Evolutionary conservation across 2,113 vertebrate species (phyloP).

Genomic region (Taurulus bubalis): DNA sequence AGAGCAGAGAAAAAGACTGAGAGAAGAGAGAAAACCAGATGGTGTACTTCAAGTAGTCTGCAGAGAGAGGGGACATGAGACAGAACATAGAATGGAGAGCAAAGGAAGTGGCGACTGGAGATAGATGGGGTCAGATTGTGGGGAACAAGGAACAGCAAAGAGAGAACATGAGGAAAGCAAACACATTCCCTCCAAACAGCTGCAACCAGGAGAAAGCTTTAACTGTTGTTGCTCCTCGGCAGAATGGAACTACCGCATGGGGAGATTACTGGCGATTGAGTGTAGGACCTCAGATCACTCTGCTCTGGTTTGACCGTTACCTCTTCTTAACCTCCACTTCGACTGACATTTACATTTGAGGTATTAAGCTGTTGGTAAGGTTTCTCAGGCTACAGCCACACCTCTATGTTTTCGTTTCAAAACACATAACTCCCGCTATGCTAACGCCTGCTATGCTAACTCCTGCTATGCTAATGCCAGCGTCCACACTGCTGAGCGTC

Average conservation of each 20-base stretch:
- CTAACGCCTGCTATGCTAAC: too few relatives aligned
- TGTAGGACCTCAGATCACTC: conserved; percentile 23
- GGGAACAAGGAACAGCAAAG: conserved; percentile 6
- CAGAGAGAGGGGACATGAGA: conserved; percentile 3
- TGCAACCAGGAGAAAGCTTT: conserved; percentile 67
- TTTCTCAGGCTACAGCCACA: neutral
- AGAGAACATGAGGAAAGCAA: conserved; percentile 54
- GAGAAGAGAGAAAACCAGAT: conserved; percentile 21
- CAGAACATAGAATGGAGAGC: conserved; percentile 11
- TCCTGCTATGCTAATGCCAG: neutral
- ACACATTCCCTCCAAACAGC: conserved; percentile 75
- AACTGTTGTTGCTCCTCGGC: conserved; percentile 31
- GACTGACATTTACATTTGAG: neutral
- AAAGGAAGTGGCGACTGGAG: conserved; percentile 28
- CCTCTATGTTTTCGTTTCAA: neutral
- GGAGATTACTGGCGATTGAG: conserved; percentile 56
- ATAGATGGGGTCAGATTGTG: conserved; percentile 25
- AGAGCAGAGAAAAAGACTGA: neutral
- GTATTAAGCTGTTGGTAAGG: neutral
- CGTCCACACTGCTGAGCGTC: too few relatives aligned
- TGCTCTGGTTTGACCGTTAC: neutral
- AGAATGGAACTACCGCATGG: conserved; percentile 39
- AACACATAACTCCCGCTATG: neutral
- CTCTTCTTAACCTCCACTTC: neutral
- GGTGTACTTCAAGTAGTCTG: neutral